Evolutionary conservation across 2,888 invertebrate species (phyloP), one percentile per base, ranked within the genome.

Genomic region (Mesoligia furuncula): DNA sequence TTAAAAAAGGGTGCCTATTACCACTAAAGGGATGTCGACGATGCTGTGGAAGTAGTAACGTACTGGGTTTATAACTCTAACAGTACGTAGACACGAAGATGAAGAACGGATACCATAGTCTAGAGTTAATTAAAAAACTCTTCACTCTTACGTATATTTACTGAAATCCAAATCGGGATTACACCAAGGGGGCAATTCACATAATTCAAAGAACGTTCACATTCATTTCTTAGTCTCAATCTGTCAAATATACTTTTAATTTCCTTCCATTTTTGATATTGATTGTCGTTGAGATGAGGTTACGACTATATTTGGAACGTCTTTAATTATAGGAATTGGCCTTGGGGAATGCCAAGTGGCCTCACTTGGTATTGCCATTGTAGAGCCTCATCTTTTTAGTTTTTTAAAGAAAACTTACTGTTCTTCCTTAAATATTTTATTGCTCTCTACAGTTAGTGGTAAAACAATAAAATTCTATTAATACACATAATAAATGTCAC

Each of bases 401-500:
- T 17, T 61, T 17, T 15, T 4, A 31, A 61, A 20, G 0, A 31
- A 61, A 20, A 31, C 20, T 27, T 2, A 15, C 27, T 17, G 8
- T 31, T 17, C 17, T 27, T 17, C 3, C 17, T 27, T 15, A 61
- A 61, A 61, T 24, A n/a, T 51, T 45, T 27, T 6, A 51, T 9
- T 20, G 2, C 1, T 31, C 6, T n/a, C 0, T 61, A 15, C 31
- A 65, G 0, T 24, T n/a, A 61, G 20, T 39, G 5, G 1, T 27
- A 17, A 51, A 54, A 64, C 11, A 42, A 62, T 48, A 27, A 78
- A 45, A 45, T 39, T 65, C 24, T 80, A 59, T 45, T 42, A 65
- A 65, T 72, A 72, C n/a, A 42, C 24, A 59, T 70, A 70, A 51
- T 68, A 75, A 72, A 84, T 65, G 51, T 83, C 68, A 20, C 24